Percentiles rank a stretch among this genome's conserved stretches.
phyloP scores from a whole-genome alignment of 1,140 invertebrate species.

The Dendrolimus kikuchii region DNA sequence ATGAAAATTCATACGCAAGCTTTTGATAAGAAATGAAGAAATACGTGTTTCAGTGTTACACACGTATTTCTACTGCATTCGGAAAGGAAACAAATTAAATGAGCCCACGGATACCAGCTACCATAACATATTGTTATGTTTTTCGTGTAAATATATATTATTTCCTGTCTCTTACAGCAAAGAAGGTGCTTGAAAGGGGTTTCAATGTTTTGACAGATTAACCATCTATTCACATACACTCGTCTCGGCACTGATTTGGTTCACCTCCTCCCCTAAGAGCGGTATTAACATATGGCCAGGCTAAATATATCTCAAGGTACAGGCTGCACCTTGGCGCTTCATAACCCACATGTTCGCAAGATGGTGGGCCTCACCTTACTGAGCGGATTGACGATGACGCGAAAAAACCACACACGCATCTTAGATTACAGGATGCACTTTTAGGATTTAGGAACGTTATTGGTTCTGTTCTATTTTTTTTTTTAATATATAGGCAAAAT shows the following conservation, averaged over 20 bases:
- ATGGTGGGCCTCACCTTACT: slow-evolving; percentile 54
- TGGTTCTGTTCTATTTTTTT: no score
- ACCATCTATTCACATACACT: slow-evolving; percentile 17
- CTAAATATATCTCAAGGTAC: slow-evolving; percentile 47
- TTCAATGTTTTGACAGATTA: slow-evolving; percentile 35
- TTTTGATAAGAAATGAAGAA: no score
- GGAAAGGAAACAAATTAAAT: no score
- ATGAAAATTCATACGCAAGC: no score
- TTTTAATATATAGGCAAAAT: no score
- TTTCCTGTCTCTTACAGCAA: background rate
- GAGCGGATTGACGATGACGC: slow-evolving; percentile 33
- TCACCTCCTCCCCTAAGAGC: slow-evolving; percentile 23
- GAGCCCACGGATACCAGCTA: no score
- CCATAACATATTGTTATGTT: no score
- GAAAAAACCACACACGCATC: slow-evolving; percentile 45
- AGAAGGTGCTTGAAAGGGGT: slow-evolving; percentile 24
- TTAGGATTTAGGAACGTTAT: slow-evolving; percentile 31
- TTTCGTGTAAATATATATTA: background rate
- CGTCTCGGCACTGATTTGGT: slow-evolving; percentile 2
- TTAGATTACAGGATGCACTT: slow-evolving; percentile 63
- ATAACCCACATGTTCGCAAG: slow-evolving; percentile 60
- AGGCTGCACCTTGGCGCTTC: slow-evolving; percentile 30
- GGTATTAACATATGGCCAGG: slow-evolving; percentile 47
- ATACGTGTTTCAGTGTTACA: no score
- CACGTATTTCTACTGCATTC: no score